phyloP scores from a whole-genome alignment of 2,113 vertebrate genomes.

The Euleptes europaea region DNA sequence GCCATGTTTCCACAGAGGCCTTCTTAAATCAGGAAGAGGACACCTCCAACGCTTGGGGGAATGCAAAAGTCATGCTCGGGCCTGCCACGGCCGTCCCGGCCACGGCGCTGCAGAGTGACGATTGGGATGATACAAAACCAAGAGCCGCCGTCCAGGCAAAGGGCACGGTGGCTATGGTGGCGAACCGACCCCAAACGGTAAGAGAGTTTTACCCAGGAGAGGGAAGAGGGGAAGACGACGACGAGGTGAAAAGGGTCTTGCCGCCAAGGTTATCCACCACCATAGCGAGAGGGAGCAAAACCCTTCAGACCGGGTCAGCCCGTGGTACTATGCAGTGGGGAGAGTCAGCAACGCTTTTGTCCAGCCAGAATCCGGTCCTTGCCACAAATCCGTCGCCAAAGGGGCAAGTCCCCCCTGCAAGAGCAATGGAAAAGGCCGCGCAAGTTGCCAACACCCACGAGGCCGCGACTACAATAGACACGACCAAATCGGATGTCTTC shows the following conservation, averaged over 20 bases:
- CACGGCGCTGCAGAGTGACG: conserved; percentile 33
- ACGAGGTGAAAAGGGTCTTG: neutral
- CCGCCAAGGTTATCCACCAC: neutral
- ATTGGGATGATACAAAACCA: conserved; percentile 80
- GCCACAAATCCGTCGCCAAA: neutral
- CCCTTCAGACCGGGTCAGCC: neutral
- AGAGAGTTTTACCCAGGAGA: neutral
- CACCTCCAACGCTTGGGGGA: neutral
- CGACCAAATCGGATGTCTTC: conserved; percentile 34
- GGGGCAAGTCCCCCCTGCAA: neutral
- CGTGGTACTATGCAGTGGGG: neutral
- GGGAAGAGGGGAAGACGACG: neutral
- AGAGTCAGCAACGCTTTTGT: neutral
- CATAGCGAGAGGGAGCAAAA: conserved; percentile 10
- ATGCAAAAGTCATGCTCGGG: neutral
- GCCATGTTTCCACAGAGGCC: neutral
- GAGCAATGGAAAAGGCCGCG: neutral
- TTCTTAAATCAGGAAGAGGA: neutral
- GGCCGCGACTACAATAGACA: conserved; percentile 43
- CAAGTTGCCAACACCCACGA: conserved; percentile 12
- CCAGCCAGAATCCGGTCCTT: neutral
- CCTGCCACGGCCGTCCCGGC: neutral
- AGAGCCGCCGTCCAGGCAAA: conserved; percentile 17
- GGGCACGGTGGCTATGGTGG: neutral
- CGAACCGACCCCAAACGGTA: neutral